Conservation (phyloP, 1,140 invertebrate species). For the Drosophila sp. region DNA sequence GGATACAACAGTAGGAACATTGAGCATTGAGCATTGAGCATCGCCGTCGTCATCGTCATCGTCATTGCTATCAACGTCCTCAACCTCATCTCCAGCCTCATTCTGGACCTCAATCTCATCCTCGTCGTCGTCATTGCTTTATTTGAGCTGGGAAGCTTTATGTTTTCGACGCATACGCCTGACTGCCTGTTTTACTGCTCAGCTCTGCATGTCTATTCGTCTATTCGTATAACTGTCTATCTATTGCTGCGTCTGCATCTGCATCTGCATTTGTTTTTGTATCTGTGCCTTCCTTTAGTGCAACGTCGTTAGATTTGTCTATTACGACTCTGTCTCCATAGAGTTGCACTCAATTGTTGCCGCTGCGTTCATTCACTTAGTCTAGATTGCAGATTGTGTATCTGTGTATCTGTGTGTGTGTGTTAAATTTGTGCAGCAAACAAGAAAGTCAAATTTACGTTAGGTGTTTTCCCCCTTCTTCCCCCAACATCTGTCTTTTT, state of each 20-base stretch:
- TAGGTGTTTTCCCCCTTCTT: slow-evolving; percentile 27
- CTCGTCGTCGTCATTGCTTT: slow-evolving; percentile 49
- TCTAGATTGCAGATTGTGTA: slow-evolving; percentile 48
- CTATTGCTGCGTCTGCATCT: not conserved
- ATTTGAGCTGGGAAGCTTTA: slow-evolving; percentile 64
- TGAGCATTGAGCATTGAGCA: slow-evolving; percentile 21
- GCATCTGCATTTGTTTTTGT: slow-evolving; percentile 6
- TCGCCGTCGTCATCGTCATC: not conserved
- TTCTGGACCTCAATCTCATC: slow-evolving; percentile 3
- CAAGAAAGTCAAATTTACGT: slow-evolving; percentile 75
- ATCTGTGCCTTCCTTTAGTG: slow-evolving; percentile 47
- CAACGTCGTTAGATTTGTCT: slow-evolving; percentile 76
- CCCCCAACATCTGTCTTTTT: not conserved
- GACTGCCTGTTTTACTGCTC: slow-evolving; percentile 57
- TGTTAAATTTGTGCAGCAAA: slow-evolving; percentile 74
- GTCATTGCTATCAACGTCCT: slow-evolving; percentile 24
- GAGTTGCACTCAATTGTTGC: slow-evolving; percentile 59
- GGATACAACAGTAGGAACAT: slow-evolving; percentile 27
- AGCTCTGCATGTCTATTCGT: slow-evolving; percentile 29
- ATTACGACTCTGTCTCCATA: slow-evolving; percentile 72
- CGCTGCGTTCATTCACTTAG: slow-evolving; percentile 50
- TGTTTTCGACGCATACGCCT: slow-evolving; percentile 61
- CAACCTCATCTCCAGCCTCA: slow-evolving; percentile 13
- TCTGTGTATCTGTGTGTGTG: slow-evolving; percentile 13
- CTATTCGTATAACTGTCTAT: slow-evolving; percentile 23